phyloP scores from a whole-genome alignment of 2,888 invertebrate species.

The Chromoteleia sp. region DNA sequence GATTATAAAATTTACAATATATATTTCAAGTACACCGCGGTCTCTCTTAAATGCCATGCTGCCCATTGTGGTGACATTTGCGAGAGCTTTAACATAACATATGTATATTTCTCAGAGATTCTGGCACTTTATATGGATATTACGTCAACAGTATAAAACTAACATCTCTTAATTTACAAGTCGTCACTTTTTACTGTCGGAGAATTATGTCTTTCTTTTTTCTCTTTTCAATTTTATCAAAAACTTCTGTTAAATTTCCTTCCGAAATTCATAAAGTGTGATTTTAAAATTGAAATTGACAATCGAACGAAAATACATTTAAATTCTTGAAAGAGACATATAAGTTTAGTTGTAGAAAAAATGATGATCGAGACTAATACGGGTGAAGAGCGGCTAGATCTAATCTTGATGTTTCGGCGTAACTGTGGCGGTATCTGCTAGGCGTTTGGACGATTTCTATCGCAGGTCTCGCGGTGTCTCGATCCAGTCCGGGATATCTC shows the following conservation, averaged over 20 bases:
- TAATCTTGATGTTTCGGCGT: constrained; percentile 83
- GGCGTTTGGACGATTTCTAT: constrained; percentile 81
- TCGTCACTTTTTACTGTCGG: no score
- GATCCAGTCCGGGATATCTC: constrained; percentile 86
- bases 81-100: constrained; percentile 17
- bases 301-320: no score
- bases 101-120: constrained; percentile 21
- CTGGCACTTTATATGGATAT: constrained; percentile 40
- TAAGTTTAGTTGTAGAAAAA: no score
- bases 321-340: no score
- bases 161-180: constrained; percentile 8
- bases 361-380: constrained; percentile 75
- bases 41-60: constrained; percentile 19
- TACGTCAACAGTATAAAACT: constrained; percentile 21
- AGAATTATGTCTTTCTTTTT: no score
- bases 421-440: constrained; percentile 83
- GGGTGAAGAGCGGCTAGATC: constrained; percentile 83
- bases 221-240: no score
- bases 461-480: constrained; percentile 83
- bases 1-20: constrained; percentile 41
- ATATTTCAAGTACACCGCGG: constrained; percentile 24
- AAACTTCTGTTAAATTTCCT: no score
- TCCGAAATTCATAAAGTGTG: no score
- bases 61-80: constrained; percentile 8
- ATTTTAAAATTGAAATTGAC: no score